A percentile compares a stretch with the other conserved stretches of the same genome.
Conservation (phyloP, 2,113 vertebrate species). For the Acanthochromis polyacanthus region DNA sequence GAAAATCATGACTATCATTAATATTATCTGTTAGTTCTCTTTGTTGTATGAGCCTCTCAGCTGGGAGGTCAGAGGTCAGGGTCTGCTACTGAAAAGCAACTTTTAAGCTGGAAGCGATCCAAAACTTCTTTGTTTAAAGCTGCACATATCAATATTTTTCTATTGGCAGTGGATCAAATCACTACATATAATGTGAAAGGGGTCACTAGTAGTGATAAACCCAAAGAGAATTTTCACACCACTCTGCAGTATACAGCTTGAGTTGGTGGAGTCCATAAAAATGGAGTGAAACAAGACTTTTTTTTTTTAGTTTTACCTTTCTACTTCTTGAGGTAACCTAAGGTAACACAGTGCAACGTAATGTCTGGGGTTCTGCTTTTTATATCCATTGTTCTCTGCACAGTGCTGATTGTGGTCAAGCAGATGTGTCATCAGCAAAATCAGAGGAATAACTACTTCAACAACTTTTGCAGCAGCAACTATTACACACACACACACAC, state of each 20-base stretch:
- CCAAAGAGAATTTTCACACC: too few relatives aligned
- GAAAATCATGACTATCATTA: not conserved
- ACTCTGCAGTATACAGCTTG: too few relatives aligned
- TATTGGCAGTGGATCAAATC: not conserved
- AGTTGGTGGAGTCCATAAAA: too few relatives aligned
- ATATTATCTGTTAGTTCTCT: not conserved
- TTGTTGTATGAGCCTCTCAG: not conserved
- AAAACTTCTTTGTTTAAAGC: not conserved
- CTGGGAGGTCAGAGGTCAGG: conserved; percentile 12
- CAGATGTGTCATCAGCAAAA: not conserved
- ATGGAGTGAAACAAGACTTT: too few relatives aligned
- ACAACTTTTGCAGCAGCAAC: not conserved
- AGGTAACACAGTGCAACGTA: not conserved
- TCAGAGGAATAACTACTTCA: too few relatives aligned
- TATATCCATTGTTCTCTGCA: not conserved
- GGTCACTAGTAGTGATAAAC: not conserved
- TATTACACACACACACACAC: not conserved
- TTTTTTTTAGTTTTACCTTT: not conserved
- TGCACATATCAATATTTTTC: not conserved
- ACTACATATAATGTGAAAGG: not conserved
- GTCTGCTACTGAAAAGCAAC: conserved; percentile 3
- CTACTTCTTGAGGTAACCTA: not conserved
- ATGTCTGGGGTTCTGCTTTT: not conserved
- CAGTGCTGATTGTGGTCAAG: not conserved
- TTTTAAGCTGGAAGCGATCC: not conserved